Percentiles rank a stretch among this genome's conserved stretches.
phyloP scores from a whole-genome alignment of 1,140 invertebrate species.

The Procambarus virginalis region DNA sequence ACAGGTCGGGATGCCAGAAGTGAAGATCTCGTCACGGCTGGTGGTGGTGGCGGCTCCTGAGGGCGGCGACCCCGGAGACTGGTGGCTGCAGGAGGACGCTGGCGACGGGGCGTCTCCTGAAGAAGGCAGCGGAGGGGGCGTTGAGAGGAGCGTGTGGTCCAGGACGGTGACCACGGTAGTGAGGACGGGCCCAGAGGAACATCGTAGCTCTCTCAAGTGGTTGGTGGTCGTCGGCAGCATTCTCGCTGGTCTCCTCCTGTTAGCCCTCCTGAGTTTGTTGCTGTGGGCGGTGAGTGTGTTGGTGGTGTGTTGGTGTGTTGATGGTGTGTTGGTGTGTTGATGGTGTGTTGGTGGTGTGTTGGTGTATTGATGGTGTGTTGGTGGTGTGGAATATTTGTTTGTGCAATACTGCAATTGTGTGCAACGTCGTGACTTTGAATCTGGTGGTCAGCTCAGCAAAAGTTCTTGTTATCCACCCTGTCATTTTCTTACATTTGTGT shows the following conservation, averaged over 20 bases:
- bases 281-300: background rate
- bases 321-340: no score
- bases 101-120: no score
- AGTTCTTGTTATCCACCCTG: no score
- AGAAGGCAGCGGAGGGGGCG: no score
- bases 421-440: no score
- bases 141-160: background rate
- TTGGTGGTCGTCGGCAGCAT: constrained; percentile 42
- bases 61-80: background rate
- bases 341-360: no score
- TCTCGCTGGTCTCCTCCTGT: constrained; percentile 25
- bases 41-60: constrained; percentile 36
- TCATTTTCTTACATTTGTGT: no score
- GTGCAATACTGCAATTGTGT: no score
- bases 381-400: no score
- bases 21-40: constrained; percentile 65
- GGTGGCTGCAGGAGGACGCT: background rate
- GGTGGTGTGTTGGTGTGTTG: no score
- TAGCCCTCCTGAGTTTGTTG: constrained; percentile 24
- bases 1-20: constrained; percentile 65
- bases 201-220: constrained; percentile 35
- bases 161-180: constrained; percentile 39
- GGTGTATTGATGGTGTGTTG: no score
- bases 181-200: constrained; percentile 10
- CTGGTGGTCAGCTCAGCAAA: no score